Evolutionary conservation across 2,113 vertebrate species (phyloP), one percentile per base, ranked within the genome.

Genomic region (Condylura cristata): DNA sequence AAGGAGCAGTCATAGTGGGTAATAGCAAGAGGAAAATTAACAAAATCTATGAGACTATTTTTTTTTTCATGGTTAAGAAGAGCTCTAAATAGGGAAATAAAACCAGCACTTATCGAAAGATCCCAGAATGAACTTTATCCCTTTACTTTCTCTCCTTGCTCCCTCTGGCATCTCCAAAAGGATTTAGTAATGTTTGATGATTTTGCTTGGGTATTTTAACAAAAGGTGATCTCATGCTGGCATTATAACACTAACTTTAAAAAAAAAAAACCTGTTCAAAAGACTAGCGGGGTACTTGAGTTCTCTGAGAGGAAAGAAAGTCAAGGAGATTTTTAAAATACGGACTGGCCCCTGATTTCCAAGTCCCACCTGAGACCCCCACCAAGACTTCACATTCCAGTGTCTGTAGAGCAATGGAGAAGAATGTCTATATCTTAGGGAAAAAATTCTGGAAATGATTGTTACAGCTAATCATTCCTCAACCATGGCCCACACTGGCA

Each of bases 161-260:
- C n/a, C 78, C 75, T 74, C 72, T 39, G 61, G 58, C 66, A 56
- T 68, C 39, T 89, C 80, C 58, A 60, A 41, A 74, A 89, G 18
- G 32, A 78, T 82, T 85, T 63, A 56, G 39, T 84, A 37, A n/a
- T 37, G n/a, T 65, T 58, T 41, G 30, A 74, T 51, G 41, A 6
- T 44, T 60, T 84, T 70, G 74, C 26, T 61, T 80, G 28, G 51
- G 58, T 91, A 39, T 86, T 94, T 93, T 90, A 63, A 82, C 89
- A 93, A 84, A 95, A 85, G 61, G 30, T 85, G 30, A 86, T 91
- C 44, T 95, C 83, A 80, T 46, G 66, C 32, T 83, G 61, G 30
- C 37, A 48, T 85, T 70, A 51, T 6, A 86, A 56, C 32, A 41
- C 3, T 13, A 44, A 13, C 32, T 72, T 75, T 60, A 11, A 65